These are phyloP conservation scores for Beroe forskalii DNA, from an alignment of 37 sponge, comb jelly and placozoan species.

Conservation along the genomic window DNA sequence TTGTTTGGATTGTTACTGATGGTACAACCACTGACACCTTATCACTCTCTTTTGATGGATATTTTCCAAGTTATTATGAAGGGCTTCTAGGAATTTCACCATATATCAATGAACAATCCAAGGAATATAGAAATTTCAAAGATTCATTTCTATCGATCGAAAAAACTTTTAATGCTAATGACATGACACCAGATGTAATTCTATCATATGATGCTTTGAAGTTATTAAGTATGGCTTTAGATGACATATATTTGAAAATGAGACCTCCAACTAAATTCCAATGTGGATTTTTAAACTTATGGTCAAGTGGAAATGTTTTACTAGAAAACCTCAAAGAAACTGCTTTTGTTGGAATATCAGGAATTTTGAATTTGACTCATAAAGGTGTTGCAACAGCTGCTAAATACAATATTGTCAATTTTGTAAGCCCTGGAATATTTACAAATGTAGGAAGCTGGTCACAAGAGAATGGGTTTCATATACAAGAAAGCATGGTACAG, in stretches of 20 bases:
- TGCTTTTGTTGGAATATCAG: not conserved
- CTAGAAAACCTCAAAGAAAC: not conserved
- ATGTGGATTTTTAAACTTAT: too few species aligned
- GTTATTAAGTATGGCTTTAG: not conserved
- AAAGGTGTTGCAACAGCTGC: not conserved
- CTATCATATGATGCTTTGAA: not conserved
- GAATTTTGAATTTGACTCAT: not conserved
- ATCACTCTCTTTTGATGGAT: not conserved
- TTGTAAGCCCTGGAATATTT: not conserved
- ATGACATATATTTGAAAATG: too few species aligned
- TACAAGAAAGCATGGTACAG: not conserved
- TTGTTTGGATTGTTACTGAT: conserved; percentile 46
- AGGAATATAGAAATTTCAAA: not conserved
- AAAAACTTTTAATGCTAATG: not conserved
- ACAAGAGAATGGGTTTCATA: not conserved
- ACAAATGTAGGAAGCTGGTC: not conserved
- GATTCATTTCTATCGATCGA: not conserved
- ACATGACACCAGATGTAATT: not conserved
- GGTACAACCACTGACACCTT: not conserved
- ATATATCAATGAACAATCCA: not conserved
- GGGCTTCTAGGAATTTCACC: conserved; percentile 10
- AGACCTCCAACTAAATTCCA: too few species aligned
- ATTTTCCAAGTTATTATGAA: not conserved
- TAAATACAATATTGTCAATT: conserved; percentile 8
- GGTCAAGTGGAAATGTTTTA: not conserved